These are phyloP conservation scores for Gerris buenoi DNA, from an alignment of 1,140 invertebrate genomes.

Conservation along the genomic window DNA sequence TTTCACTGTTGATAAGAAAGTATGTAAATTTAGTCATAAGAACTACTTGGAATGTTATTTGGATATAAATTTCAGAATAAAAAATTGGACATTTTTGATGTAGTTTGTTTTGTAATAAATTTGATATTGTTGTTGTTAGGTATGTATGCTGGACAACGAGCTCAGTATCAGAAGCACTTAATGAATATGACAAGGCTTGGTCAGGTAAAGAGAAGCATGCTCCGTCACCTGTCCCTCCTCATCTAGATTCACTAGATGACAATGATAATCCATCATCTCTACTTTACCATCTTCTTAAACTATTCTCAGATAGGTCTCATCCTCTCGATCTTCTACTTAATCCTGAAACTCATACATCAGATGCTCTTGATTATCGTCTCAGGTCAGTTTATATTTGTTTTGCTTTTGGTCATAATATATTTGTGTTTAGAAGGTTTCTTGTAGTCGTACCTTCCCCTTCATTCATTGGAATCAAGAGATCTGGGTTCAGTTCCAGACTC, in stretches of 20 bases:
- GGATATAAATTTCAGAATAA: not conserved
- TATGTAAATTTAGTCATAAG: no score
- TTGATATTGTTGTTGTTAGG: slow-evolving; percentile 30
- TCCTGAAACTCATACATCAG: slow-evolving; percentile 57
- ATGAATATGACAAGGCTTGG: slow-evolving; percentile 48
- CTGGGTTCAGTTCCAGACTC: no score
- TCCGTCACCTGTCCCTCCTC: slow-evolving; percentile 37
- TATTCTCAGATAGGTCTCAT: slow-evolving; percentile 48
- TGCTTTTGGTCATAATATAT: no score
- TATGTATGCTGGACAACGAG: slow-evolving; percentile 46
- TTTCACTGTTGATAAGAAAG: no score
- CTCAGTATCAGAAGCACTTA: slow-evolving; percentile 49
- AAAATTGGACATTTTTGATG: no score
- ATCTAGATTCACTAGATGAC: slow-evolving; percentile 27
- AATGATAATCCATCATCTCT: slow-evolving; percentile 37
- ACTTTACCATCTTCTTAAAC: slow-evolving; percentile 66
- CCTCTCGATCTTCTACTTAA: slow-evolving; percentile 52
- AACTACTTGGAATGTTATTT: no score
- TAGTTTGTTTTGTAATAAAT: slow-evolving; percentile 2
- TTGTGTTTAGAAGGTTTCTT: no score
- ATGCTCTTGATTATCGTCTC: slow-evolving; percentile 67
- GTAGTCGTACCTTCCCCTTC: no score
- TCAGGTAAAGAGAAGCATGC: slow-evolving; percentile 33
- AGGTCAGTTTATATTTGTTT: no score
- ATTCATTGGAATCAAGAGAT: no score